Conservation (phyloP, 2,888 invertebrate species). For the Hypena proboscidalis region DNA sequence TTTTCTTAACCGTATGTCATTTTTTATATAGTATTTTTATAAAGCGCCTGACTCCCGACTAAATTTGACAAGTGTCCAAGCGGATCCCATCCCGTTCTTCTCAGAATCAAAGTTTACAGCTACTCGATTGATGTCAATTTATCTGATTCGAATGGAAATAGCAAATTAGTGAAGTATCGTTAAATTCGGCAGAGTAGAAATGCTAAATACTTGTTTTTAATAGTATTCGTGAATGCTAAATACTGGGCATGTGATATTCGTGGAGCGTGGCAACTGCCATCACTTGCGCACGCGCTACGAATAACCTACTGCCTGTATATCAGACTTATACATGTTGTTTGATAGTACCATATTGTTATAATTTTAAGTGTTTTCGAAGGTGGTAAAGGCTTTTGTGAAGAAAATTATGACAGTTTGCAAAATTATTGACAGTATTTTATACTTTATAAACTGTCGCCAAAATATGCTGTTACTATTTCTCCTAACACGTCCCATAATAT, state of each 20-base stretch:
- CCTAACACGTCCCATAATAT: too few species aligned
- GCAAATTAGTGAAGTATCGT: constrained; percentile 19
- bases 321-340: constrained; percentile 30
- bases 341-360: background rate
- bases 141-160: constrained; percentile 33
- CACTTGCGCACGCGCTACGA: constrained; percentile 73
- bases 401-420: too few species aligned
- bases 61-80: too few species aligned
- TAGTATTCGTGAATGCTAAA: too few species aligned
- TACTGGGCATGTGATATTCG: constrained; percentile 52
- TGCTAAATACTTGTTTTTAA: too few species aligned
- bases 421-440: too few species aligned
- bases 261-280: constrained; percentile 55
- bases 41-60: too few species aligned
- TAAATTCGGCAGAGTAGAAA: constrained; percentile 15
- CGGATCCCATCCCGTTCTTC: background rate
- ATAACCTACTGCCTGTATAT: constrained; percentile 56
- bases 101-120: constrained; percentile 10
- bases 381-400: too few species aligned
- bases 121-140: constrained; percentile 10
- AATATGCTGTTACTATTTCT: too few species aligned
- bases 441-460: too few species aligned
- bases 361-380: background rate
- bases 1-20: too few species aligned
- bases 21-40: too few species aligned